A percentile compares a stretch with the other conserved stretches of the same genome.
phyloP scores from a whole-genome alignment of 2,113 vertebrate genomes.

The Lycaon pictus region DNA sequence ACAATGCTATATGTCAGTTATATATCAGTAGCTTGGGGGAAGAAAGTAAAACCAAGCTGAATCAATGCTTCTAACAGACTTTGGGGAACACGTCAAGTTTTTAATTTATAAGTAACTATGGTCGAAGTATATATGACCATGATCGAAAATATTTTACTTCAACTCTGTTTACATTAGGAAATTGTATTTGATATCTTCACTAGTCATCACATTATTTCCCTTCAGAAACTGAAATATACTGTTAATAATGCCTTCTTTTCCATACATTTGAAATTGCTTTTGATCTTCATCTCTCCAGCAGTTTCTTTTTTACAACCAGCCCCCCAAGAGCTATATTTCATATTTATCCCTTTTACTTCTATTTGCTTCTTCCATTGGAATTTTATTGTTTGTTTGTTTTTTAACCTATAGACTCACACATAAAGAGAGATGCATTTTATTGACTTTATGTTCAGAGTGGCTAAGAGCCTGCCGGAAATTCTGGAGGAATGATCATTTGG shows the following conservation, averaged over 20 bases:
- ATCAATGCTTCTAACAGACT: not conserved
- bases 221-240: not conserved
- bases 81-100: not conserved
- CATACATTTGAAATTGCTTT: not conserved
- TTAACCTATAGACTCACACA: not conserved
- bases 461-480: not conserved
- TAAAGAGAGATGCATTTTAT: not conserved
- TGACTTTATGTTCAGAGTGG: constrained; percentile 41
- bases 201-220: not conserved
- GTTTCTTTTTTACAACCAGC: not conserved
- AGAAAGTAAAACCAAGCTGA: not conserved
- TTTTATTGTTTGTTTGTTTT: constrained; percentile 47
- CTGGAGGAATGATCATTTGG: not conserved
- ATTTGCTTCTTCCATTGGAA: not conserved
- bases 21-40: not conserved
- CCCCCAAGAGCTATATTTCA: constrained; percentile 1
- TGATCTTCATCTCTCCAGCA: not conserved
- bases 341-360: not conserved
- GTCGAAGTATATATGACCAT: not conserved
- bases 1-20: not conserved
- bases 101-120: not conserved
- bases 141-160: not conserved
- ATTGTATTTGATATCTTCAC: not conserved
- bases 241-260: not conserved
- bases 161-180: not conserved